Percentiles rank a stretch among this genome's conserved stretches.
phyloP scores from a whole-genome alignment of 2,113 vertebrate species.

The Rhineura floridana region DNA sequence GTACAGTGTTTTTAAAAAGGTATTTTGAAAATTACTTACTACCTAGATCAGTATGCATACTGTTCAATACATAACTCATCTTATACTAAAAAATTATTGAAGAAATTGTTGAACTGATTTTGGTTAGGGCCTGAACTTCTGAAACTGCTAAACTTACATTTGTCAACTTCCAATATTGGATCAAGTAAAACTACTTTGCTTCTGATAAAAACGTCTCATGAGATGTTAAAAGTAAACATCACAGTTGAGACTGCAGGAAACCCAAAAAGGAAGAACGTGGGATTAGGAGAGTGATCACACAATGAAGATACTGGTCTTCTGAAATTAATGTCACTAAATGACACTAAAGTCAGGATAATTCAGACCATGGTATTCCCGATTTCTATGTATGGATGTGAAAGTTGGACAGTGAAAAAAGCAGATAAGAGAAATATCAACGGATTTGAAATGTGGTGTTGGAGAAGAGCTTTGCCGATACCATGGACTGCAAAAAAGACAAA shows the following conservation, averaged over 20 bases:
- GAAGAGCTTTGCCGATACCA: too few species aligned
- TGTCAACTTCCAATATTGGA: neutral
- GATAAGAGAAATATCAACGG: too few species aligned
- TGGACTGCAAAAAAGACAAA: too few species aligned
- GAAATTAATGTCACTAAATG: neutral
- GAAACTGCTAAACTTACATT: neutral
- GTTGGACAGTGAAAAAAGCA: too few species aligned
- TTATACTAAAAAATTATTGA: neutral
- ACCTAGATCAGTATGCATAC: neutral
- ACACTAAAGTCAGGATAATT: too few species aligned
- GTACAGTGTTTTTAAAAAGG: neutral
- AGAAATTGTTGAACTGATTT: neutral
- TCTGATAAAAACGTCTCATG: neutral
- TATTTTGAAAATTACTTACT: neutral
- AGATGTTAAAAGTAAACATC: neutral
- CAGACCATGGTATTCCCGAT: too few species aligned
- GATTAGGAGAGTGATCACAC: neutral
- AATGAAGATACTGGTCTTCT: neutral
- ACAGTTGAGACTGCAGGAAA: neutral
- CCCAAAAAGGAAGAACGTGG: neutral
- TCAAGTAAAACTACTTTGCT: neutral
- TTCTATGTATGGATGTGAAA: too few species aligned
- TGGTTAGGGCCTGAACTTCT: neutral
- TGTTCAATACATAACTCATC: neutral
- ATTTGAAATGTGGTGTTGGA: too few species aligned